A percentile compares a stretch with the other conserved stretches of the same genome.
phyloP scores from a whole-genome alignment of 2,113 vertebrate species.

The Dromas ardeola region DNA sequence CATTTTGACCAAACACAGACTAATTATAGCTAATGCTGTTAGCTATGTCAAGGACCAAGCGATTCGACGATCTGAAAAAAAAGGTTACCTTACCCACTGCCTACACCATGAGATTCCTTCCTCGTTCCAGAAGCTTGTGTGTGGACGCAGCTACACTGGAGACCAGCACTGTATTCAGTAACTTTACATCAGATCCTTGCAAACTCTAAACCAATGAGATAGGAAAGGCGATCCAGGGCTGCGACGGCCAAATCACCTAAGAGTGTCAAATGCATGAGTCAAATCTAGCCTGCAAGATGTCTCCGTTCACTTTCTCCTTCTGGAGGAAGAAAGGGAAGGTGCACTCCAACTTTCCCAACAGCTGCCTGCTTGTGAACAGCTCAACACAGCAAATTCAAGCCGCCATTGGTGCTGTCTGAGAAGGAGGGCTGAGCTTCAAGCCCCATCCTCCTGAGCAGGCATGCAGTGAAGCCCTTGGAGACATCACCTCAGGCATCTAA shows the following conservation, averaged over 20 bases:
- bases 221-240: not conserved
- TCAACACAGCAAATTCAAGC: not conserved
- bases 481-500: not conserved
- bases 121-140: not conserved
- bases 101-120: not conserved
- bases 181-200: not conserved
- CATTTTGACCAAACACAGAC: not conserved
- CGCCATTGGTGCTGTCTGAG: not conserved
- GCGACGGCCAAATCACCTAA: not conserved
- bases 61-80: not conserved
- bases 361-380: not conserved
- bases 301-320: not conserved
- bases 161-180: not conserved
- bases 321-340: not conserved
- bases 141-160: not conserved
- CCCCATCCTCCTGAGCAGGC: not conserved
- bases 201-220: not conserved
- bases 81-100: not conserved
- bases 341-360: not conserved
- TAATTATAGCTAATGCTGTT: not conserved
- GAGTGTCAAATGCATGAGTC: not conserved
- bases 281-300: not conserved
- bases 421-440: not conserved
- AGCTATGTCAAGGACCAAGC: not conserved
- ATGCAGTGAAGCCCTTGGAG: not conserved